Evolutionary conservation across 2,888 invertebrate genomes (phyloP).

Genomic region (Scaptomyza parva): DNA sequence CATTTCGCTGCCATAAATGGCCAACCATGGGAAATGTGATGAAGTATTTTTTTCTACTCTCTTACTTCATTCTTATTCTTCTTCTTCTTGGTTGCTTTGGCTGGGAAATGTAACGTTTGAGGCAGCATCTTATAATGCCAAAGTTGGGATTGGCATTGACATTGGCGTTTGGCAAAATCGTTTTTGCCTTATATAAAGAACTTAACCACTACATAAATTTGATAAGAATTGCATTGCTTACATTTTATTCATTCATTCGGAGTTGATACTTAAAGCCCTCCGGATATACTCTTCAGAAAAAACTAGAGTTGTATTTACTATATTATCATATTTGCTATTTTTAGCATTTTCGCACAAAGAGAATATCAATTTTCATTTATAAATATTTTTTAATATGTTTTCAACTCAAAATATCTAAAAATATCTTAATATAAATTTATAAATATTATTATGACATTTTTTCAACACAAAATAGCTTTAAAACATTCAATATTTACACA

Average conservation of each 20-base stretch:
- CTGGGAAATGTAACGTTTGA: conserved; percentile 67
- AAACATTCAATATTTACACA: too few species aligned
- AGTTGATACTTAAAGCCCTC: not conserved
- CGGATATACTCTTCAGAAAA: too few species aligned
- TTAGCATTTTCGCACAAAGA: too few species aligned
- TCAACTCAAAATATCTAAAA: too few species aligned
- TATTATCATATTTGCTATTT: too few species aligned
- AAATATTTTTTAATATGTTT: too few species aligned
- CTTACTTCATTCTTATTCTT: not conserved
- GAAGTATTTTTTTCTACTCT: conserved; percentile 46
- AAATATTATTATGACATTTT: too few species aligned
- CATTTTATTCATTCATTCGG: not conserved
- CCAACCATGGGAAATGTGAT: conserved; percentile 71
- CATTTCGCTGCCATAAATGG: conserved; percentile 72
- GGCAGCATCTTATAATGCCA: conserved; percentile 42
- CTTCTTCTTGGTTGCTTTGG: conserved; percentile 3
- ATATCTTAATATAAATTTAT: too few species aligned
- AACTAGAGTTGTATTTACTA: too few species aligned
- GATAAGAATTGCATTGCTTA: conserved; percentile 5
- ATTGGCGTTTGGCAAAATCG: conserved; percentile 31
- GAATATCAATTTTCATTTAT: too few species aligned
- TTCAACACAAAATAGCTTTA: too few species aligned
- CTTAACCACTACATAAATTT: conserved; percentile 1
- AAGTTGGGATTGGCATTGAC: conserved; percentile 48
- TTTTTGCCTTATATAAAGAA: conserved; percentile 43